phyloP scores from a whole-genome alignment of 2,888 invertebrate genomes.

The Maniola hyperantus region DNA sequence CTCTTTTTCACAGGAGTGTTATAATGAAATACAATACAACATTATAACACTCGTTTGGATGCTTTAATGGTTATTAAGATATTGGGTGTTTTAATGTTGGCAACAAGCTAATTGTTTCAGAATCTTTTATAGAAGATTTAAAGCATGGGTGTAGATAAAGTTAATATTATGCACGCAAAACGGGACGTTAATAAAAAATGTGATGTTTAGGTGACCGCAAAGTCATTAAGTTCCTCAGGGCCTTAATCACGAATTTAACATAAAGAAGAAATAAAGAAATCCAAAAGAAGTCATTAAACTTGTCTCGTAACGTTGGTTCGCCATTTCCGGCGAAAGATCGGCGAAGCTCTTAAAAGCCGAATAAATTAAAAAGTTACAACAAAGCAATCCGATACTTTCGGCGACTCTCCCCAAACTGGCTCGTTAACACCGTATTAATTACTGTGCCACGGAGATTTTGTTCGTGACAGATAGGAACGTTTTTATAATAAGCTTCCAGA shows the following conservation, averaged over 20 bases:
- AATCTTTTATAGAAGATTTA: no score
- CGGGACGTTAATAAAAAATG: not conserved
- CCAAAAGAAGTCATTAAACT: constrained; percentile 13
- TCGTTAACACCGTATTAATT: constrained; percentile 30
- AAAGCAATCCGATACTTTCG: constrained; percentile 21
- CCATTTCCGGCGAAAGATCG: constrained; percentile 14
- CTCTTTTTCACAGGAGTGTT: no score
- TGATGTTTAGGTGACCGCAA: not conserved
- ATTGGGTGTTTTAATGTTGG: no score
- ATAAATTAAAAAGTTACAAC: constrained; percentile 31
- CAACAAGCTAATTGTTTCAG: no score
- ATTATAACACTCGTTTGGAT: no score
- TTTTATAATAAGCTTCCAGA: no score
- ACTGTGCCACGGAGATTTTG: not conserved
- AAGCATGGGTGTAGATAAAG: no score
- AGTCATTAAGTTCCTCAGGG: not conserved
- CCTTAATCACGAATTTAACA: constrained; percentile 11
- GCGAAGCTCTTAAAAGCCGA: constrained; percentile 18
- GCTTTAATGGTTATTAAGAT: no score
- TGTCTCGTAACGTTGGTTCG: constrained; percentile 11
- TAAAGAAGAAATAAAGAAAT: constrained; percentile 17
- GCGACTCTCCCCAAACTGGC: constrained; percentile 22
- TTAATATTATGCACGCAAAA: no score
- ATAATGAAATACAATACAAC: no score
- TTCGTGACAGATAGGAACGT: not conserved